These are phyloP conservation scores for Leptinotarsa undecemlineata DNA, from an alignment of 1,140 invertebrate genomes.

Conservation along the genomic window DNA sequence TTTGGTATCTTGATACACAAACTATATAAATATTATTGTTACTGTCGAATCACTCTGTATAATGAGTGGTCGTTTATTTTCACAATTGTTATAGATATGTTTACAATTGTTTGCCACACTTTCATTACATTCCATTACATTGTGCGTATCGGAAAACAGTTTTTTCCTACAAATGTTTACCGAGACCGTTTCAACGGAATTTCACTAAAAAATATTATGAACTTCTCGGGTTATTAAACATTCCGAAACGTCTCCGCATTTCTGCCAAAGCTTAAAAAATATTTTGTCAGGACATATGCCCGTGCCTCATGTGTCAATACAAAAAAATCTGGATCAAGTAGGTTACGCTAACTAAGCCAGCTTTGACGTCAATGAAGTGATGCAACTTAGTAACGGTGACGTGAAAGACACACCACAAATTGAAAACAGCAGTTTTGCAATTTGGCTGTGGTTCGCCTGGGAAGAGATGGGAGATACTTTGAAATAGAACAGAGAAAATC, in stretches of 20 bases:
- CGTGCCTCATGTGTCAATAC: background rate
- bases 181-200: background rate
- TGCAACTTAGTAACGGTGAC: conserved; percentile 24
- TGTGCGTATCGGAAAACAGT: no score
- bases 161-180: background rate
- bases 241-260: background rate
- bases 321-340: conserved; percentile 7
- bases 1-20: no score
- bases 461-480: background rate
- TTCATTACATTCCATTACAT: no score
- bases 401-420: conserved; percentile 22
- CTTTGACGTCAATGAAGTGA: conserved; percentile 30
- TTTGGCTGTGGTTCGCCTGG: background rate
- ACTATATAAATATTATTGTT: no score
- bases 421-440: conserved; percentile 12
- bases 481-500: background rate
- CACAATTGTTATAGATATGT: no score
- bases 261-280: conserved; percentile 8
- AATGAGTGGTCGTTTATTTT: no score
- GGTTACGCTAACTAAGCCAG: conserved; percentile 19
- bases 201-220: background rate
- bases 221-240: background rate
- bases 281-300: conserved; percentile 8
- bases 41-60: no score
- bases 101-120: no score